Evolutionary conservation across 30 jellyfish, hydroid and myxozoan species (phyloP).

Genomic region (Mastigias papua): DNA sequence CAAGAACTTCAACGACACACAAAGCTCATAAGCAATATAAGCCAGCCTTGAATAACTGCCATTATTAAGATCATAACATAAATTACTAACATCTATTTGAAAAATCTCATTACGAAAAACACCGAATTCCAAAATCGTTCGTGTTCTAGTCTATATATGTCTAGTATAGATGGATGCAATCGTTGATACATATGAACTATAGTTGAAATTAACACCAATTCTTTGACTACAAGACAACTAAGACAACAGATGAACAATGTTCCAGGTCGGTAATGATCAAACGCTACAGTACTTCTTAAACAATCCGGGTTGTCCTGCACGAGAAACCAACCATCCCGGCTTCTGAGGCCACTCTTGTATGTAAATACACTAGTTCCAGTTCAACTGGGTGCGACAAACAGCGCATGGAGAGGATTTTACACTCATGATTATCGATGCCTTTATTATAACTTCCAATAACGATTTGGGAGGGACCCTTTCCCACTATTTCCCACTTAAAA

Average conservation of each 20-base stretch:
- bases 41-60: conserved; percentile 16
- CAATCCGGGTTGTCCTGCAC: no score
- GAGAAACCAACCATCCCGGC: no score
- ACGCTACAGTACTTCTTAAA: no score
- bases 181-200: neutral
- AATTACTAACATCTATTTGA: conserved; percentile 18
- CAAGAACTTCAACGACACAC: neutral
- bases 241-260: neutral
- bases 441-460: no score
- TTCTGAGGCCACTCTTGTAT: no score
- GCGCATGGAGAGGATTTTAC: no score
- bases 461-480: no score
- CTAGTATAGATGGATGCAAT: neutral
- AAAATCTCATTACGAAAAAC: conserved; percentile 28
- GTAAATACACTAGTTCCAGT: no score
- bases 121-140: conserved; percentile 17
- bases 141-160: neutral
- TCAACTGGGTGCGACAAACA: no score
- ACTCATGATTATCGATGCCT: no score
- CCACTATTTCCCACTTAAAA: no score
- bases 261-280: no score
- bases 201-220: neutral
- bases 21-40: neutral
- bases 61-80: conserved; percentile 22
- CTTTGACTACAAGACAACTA: neutral